These are phyloP conservation scores for Lepetodrilus schrolli DNA, from an alignment of 2,888 invertebrate species.

Conservation along the genomic window DNA sequence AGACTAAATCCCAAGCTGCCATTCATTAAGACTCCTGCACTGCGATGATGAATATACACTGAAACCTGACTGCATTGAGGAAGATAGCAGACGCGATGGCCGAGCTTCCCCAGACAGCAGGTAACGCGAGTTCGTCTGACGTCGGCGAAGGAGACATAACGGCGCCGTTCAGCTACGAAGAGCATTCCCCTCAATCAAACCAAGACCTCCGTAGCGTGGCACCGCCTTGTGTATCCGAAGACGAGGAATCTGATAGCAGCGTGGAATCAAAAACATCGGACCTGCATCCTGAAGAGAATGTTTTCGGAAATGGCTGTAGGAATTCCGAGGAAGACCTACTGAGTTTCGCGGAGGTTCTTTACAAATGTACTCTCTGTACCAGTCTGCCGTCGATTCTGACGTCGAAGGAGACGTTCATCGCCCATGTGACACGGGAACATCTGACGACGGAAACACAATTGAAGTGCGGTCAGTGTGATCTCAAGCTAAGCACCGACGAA, in stretches of 20 bases:
- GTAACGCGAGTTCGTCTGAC: background rate
- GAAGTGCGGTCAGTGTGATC: conserved; percentile 50
- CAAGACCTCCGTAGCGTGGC: background rate
- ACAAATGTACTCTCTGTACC: conserved; percentile 66
- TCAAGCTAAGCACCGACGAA: conserved; percentile 59
- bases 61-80: background rate
- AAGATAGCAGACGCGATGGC: background rate
- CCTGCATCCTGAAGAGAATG: conserved; percentile 2
- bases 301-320: background rate
- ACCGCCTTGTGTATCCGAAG: background rate
- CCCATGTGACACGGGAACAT: conserved; percentile 58
- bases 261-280: conserved; percentile 11
- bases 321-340: conserved; percentile 43
- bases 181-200: background rate
- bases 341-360: conserved; percentile 64
- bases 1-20: background rate
- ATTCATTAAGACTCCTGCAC: background rate
- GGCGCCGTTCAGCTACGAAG: background rate
- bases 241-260: background rate
- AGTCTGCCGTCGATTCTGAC: conserved; percentile 61
- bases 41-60: background rate
- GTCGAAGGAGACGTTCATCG: conserved; percentile 56
- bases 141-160: background rate
- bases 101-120: background rate
- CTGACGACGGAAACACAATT: conserved; percentile 40